Evolutionary conservation across 2,888 invertebrate genomes (phyloP).

Genomic region (Volucella zonaria): DNA sequence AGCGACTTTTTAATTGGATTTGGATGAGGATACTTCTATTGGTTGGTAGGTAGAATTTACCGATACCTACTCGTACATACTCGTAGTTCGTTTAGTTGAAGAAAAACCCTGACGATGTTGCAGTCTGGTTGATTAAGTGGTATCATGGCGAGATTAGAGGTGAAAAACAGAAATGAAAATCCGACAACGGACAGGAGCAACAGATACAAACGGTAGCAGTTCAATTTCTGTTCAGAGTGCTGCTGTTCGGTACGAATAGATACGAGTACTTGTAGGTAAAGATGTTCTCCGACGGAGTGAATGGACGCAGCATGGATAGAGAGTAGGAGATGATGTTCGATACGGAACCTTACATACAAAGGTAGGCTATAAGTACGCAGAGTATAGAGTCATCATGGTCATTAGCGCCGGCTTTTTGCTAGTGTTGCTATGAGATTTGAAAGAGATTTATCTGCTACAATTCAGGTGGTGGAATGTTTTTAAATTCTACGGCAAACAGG

Average conservation of each 20-base stretch:
- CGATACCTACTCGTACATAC: no score
- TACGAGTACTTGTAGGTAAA: conserved; percentile 13
- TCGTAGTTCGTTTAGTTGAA: neutral
- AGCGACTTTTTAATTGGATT: conserved; percentile 68
- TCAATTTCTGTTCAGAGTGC: conserved; percentile 29
- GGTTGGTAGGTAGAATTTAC: neutral
- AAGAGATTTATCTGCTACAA: conserved; percentile 56
- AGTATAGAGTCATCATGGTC: conserved; percentile 70
- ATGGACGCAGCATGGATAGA: conserved; percentile 13
- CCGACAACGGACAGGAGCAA: conserved; percentile 36
- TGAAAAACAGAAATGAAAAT: conserved; percentile 35
- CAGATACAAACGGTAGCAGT: conserved; percentile 66
- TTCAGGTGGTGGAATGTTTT: conserved; percentile 34
- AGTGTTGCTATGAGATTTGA: conserved; percentile 54
- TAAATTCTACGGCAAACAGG: conserved; percentile 8
- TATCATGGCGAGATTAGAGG: conserved; percentile 68
- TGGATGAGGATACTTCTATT: conserved; percentile 40
- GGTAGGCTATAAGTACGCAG: conserved; percentile 14
- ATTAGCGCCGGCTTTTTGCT: conserved; percentile 68
- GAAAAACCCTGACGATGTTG: conserved; percentile 52
- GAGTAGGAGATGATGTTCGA: conserved; percentile 61
- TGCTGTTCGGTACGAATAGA: conserved; percentile 6
- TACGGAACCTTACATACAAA: conserved; percentile 41
- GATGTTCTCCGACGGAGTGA: conserved; percentile 35
- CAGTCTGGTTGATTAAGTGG: conserved; percentile 69